Conservation (phyloP, 2,113 vertebrate species). For the Caretta caretta region DNA sequence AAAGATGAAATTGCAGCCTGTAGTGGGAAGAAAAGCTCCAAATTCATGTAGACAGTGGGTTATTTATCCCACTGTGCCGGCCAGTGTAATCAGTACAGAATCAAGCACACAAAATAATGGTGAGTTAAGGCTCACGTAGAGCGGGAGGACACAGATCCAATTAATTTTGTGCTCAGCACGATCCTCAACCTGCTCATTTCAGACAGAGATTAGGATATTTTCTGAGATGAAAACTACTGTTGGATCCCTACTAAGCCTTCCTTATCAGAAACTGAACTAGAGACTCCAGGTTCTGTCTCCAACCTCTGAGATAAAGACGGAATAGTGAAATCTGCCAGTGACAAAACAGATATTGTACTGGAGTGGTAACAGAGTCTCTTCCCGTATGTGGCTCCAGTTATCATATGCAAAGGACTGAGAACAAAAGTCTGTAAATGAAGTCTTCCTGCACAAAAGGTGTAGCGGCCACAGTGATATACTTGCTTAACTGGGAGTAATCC, state of each 20-base stretch:
- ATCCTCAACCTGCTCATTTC: neutral
- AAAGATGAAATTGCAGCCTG: fast-evolving
- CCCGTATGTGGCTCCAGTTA: neutral
- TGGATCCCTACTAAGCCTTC: neutral
- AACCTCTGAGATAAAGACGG: neutral
- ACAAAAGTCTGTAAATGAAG: neutral
- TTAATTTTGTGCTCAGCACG: neutral
- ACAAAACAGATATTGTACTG: neutral
- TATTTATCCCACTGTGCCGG: neutral
- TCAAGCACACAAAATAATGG: neutral
- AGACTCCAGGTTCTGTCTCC: neutral
- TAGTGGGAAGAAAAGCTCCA: neutral
- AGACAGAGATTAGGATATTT: neutral
- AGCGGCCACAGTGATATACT: neutral
- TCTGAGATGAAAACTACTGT: neutral
- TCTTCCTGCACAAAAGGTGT: neutral
- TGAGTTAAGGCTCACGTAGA: too few relatives aligned
- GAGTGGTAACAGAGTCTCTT: neutral
- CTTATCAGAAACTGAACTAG: neutral
- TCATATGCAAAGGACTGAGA: neutral
- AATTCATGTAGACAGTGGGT: neutral
- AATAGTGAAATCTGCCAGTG: slow-evolving; percentile 7
- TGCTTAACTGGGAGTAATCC: neutral
- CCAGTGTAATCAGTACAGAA: neutral
- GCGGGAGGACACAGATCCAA: neutral